phyloP scores from a whole-genome alignment of 2,888 invertebrate species.

The Catocala nupta region DNA sequence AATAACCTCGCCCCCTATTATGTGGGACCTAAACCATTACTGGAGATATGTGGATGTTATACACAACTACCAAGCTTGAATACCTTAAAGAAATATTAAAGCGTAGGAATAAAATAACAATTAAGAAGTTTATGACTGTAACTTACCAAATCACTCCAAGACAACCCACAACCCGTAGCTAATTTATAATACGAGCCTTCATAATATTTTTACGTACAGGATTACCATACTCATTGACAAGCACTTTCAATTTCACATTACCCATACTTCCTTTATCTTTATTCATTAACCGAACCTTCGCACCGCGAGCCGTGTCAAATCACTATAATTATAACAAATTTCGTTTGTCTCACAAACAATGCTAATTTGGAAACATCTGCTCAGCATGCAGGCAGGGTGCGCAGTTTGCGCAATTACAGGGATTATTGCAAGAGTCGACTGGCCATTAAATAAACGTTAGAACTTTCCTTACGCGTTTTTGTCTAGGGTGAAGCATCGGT shows the following conservation, averaged over 20 bases:
- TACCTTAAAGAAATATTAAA: too few species aligned
- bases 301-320: conserved; percentile 41
- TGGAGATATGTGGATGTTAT: too few species aligned
- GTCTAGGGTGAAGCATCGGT: conserved; percentile 55
- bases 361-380: conserved; percentile 78
- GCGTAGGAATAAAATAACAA: too few species aligned
- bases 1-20: too few species aligned
- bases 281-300: conserved; percentile 33
- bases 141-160: too few species aligned
- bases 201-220: not conserved
- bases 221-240: conserved; percentile 16
- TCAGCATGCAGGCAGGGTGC: conserved; percentile 71
- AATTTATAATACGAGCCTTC: too few species aligned
- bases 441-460: conserved; percentile 80
- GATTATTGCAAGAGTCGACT: conserved; percentile 76
- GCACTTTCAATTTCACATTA: conserved; percentile 26
- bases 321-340: conserved; percentile 72
- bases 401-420: conserved; percentile 69
- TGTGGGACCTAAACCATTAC: too few species aligned
- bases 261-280: conserved; percentile 25
- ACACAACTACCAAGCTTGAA: too few species aligned
- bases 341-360: conserved; percentile 72
- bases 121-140: too few species aligned
- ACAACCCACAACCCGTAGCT: too few species aligned
- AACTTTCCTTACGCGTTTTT: conserved; percentile 73